Evolutionary conservation across 2,888 invertebrate genomes (phyloP).

Genomic region (Perithous albicinctus): DNA sequence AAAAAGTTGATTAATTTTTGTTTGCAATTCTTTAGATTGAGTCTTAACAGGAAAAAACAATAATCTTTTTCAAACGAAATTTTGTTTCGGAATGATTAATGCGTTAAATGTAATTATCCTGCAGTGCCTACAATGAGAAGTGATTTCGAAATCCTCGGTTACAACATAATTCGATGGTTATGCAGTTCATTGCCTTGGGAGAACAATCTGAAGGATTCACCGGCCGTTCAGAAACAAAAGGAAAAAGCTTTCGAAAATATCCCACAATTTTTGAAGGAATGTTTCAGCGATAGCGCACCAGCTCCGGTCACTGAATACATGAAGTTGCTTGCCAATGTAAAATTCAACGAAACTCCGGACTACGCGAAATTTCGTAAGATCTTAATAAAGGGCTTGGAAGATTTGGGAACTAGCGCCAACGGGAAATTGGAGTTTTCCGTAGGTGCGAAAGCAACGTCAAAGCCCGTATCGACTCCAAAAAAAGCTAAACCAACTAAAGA

Average conservation of each 20-base stretch:
- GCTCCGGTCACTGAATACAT: constrained; percentile 85
- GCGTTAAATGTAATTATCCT: constrained; percentile 72
- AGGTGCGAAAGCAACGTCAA: constrained; percentile 36
- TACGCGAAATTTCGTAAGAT: constrained; percentile 90
- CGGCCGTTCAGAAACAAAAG: constrained; percentile 89
- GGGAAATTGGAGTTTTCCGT: constrained; percentile 87
- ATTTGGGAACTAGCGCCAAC: constrained; percentile 86
- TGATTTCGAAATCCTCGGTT: constrained; percentile 97
- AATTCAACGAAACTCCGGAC: constrained; percentile 90
- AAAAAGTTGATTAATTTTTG: too few relatives aligned
- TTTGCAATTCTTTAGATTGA: too few relatives aligned
- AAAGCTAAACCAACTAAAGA: constrained; percentile 48
- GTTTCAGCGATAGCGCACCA: constrained; percentile 83
- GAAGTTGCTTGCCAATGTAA: constrained; percentile 88
- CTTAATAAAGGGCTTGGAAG: constrained; percentile 88
- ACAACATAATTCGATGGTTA: constrained; percentile 97
- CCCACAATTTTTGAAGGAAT: constrained; percentile 83
- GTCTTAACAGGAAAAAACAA: too few relatives aligned
- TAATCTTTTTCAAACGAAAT: too few relatives aligned
- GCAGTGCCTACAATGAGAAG: constrained; percentile 93
- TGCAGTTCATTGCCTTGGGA: constrained; percentile 95
- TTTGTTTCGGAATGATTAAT: constrained; percentile 76
- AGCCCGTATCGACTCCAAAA: constrained; percentile 45
- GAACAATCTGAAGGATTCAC: constrained; percentile 87
- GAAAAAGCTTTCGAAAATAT: constrained; percentile 89